phyloP scores from a whole-genome alignment of 2,797 vertebrate species.

The Babyrousa celebensis region DNA sequence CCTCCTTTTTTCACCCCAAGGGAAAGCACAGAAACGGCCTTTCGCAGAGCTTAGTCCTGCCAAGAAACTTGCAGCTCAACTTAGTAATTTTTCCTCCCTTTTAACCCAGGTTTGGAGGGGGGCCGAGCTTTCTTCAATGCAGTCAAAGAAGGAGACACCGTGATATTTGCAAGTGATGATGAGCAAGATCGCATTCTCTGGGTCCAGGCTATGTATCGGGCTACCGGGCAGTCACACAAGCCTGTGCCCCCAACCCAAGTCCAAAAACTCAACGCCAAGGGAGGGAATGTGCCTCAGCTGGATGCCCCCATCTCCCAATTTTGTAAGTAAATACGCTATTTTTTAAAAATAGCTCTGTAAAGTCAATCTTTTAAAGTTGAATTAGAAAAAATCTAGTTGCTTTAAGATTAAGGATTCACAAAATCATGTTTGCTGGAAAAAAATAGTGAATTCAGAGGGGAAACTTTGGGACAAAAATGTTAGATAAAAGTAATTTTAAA shows the following conservation, averaged over 20 bases:
- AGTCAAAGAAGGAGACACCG: slow-evolving; percentile 99
- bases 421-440: slow-evolving; percentile 75
- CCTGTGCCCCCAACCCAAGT: slow-evolving; percentile 98
- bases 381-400: slow-evolving; percentile 80
- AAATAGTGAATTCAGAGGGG: slow-evolving; percentile 76
- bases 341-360: slow-evolving; percentile 84
- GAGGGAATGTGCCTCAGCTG: slow-evolving; percentile 96
- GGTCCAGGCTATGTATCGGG: slow-evolving; percentile 99
- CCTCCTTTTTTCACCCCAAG: neutral
- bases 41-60: neutral
- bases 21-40: neutral
- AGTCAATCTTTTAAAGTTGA: slow-evolving; percentile 67
- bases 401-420: slow-evolving; percentile 83
- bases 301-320: slow-evolving; percentile 99
- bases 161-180: slow-evolving; percentile 99
- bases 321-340: slow-evolving; percentile 95
- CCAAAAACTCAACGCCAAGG: slow-evolving; percentile 98
- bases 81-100: slow-evolving; percentile 52
- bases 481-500: slow-evolving; percentile 89
- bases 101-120: slow-evolving; percentile 95
- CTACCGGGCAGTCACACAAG: slow-evolving; percentile 99
- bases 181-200: slow-evolving; percentile 99
- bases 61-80: neutral
- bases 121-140: slow-evolving; percentile 99
- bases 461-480: slow-evolving; percentile 75